Evolutionary conservation across 2,797 vertebrate species (phyloP), one percentile per base, ranked within the genome.

Genomic region (Chloroceryle amazona): DNA sequence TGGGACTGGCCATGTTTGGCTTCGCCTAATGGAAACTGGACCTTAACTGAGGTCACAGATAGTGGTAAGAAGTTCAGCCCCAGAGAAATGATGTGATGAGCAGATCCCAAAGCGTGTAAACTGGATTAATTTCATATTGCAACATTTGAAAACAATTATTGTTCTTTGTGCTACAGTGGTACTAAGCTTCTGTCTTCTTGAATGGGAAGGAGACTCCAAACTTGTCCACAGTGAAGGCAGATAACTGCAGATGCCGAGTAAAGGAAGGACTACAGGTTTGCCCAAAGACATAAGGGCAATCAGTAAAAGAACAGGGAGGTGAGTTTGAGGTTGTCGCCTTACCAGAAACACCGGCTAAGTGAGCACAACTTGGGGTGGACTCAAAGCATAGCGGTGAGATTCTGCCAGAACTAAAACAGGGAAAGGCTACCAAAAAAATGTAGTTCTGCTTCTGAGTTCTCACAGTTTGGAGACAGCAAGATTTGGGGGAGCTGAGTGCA

Each of bases 101-200:
- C 76, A 90, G 86, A 81, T 93, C 58, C 58, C 25, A 19, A 75
- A 84, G 76, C 0, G 1, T 66, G 71, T 75, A 57, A 72, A 17
- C 70, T 31, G 68, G 72, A 79, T 65, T 86, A 0, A 29, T 95
- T 74, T 81, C n/a, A 81, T 74, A 57, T 65, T 94, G 83, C 54
- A 94, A 79, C 88, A 93, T 94, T 90, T 93, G 90, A 86, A 90
- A 96, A 65, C 90, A 79, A 68, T 95, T 91, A 71, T 11, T 96
- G 73, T 39, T 81, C 92, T 96, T 92, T 90, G 82, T 88, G 49
- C 74, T 74, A 46, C 75, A 81, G 57, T 46, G 52, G 41, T 83
- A 42, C 75, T 61, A 33, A 88, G 68, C 61, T 90, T 91, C 85
- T 95, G 95, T 85, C 80, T 96, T 83, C 82, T 68, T 54, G 65